Conservation (phyloP, 2,888 invertebrate genomes). For the Drosophila leonis region DNA sequence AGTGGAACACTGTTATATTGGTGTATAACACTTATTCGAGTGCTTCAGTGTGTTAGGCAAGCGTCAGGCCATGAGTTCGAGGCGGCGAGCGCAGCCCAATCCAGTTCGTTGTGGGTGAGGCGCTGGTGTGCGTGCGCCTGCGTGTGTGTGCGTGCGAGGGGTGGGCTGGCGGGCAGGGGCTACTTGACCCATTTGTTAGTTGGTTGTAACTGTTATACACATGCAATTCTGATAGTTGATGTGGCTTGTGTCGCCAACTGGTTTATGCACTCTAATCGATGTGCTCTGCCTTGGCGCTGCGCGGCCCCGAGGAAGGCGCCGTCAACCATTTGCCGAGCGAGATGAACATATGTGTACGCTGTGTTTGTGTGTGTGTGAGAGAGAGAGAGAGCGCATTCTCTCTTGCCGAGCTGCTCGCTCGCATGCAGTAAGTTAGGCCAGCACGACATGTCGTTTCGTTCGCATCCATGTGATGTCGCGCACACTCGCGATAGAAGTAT, state of each 20-base stretch:
- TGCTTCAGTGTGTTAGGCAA: conserved; percentile 19
- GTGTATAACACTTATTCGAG: conserved; percentile 14
- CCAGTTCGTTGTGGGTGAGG: neutral
- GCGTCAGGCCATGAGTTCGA: neutral
- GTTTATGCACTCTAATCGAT: conserved; percentile 15
- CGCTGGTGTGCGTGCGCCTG: conserved; percentile 2
- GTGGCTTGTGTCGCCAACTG: neutral
- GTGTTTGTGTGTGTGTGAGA: conserved; percentile 7
- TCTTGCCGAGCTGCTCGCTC: conserved; percentile 7
- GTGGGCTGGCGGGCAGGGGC: conserved; percentile 6
- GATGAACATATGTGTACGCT: conserved; percentile 23
- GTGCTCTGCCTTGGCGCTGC: conserved; percentile 28
- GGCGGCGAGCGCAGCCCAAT: neutral
- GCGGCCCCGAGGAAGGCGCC: conserved; percentile 5
- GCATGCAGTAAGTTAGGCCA: neutral
- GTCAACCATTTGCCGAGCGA: conserved; percentile 46
- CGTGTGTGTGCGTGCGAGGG: conserved; percentile 4
- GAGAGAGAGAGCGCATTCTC: conserved; percentile 7
- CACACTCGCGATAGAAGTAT: conserved; percentile 60
- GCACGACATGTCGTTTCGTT: conserved; percentile 43
- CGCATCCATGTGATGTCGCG: conserved; percentile 59
- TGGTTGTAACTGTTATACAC: conserved; percentile 31
- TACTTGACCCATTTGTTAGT: conserved; percentile 17
- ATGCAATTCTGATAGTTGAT: conserved; percentile 7
- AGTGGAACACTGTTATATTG: neutral